These are phyloP conservation scores for Tenthredo distinguenda DNA, from an alignment of 2,888 invertebrate genomes.

Conservation along the genomic window DNA sequence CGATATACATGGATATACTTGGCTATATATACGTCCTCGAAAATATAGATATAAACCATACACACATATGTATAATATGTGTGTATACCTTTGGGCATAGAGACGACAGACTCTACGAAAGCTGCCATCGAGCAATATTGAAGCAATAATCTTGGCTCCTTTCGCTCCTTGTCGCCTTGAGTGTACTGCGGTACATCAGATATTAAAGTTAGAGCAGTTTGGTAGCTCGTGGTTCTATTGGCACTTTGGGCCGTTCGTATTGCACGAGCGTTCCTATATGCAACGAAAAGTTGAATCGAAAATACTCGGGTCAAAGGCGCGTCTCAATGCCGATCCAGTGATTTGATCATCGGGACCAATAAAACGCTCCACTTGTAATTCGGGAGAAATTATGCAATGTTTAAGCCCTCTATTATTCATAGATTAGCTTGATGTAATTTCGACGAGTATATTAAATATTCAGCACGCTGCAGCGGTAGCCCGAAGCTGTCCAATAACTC, in stretches of 20 bases:
- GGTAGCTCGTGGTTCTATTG: conserved; percentile 1
- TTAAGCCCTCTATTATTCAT: neutral
- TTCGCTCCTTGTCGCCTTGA: conserved; percentile 46
- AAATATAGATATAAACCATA: neutral
- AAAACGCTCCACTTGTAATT: neutral
- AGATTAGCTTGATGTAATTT: conserved; percentile 8
- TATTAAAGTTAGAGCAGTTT: conserved; percentile 38
- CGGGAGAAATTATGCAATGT: neutral
- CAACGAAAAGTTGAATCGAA: neutral
- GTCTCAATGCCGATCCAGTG: neutral
- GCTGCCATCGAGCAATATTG: conserved; percentile 74
- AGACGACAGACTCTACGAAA: conserved; percentile 61
- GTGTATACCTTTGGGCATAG: neutral
- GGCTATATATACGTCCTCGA: neutral
- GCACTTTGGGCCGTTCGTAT: conserved; percentile 26
- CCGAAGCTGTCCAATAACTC: neutral
- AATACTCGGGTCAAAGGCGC: neutral
- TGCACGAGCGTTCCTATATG: neutral
- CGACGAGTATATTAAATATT: conserved; percentile 11
- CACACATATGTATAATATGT: neutral
- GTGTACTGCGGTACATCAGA: conserved; percentile 30
- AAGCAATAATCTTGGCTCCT: conserved; percentile 74
- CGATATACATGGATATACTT: neutral
- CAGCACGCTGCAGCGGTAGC: neutral
- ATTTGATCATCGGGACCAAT: neutral